Conservation (phyloP, 2,797 vertebrate species). For the Chaetophractus vellerosus region DNA sequence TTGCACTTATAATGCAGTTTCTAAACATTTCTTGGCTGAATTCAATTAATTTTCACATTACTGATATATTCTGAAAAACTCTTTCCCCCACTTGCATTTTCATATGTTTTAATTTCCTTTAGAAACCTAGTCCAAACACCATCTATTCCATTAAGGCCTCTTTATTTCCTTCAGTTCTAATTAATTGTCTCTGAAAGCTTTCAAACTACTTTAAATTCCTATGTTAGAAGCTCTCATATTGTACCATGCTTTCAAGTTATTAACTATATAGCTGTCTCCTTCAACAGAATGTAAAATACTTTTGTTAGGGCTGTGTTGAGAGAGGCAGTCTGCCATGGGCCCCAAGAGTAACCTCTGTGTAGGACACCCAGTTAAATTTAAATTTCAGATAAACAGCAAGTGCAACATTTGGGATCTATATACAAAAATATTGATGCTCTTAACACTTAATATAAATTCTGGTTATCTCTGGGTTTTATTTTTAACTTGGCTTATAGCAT, state of each 20-base stretch:
- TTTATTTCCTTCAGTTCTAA: slow-evolving; percentile 52
- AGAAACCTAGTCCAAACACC: background rate
- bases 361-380: slow-evolving; percentile 53
- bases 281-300: slow-evolving; percentile 8
- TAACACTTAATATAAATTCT: slow-evolving; percentile 68
- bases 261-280: background rate
- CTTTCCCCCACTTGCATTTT: background rate
- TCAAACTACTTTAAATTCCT: slow-evolving; percentile 15
- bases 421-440: slow-evolving; percentile 69
- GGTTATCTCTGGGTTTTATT: slow-evolving; percentile 49
- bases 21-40: background rate
- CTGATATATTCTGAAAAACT: background rate
- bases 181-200: slow-evolving; percentile 57
- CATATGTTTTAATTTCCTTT: background rate
- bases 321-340: background rate
- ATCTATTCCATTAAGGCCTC: background rate
- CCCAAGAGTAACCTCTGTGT: background rate
- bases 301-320: slow-evolving; percentile 29
- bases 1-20: background rate
- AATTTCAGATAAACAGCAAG: slow-evolving; percentile 75
- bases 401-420: slow-evolving; percentile 53
- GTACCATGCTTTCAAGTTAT: slow-evolving; percentile 51
- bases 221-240: background rate
- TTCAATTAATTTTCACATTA: background rate
- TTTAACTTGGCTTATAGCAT: background rate